Evolutionary conservation across 1,140 invertebrate species (phyloP).

Genomic region (Rhizoglyphus robini): DNA sequence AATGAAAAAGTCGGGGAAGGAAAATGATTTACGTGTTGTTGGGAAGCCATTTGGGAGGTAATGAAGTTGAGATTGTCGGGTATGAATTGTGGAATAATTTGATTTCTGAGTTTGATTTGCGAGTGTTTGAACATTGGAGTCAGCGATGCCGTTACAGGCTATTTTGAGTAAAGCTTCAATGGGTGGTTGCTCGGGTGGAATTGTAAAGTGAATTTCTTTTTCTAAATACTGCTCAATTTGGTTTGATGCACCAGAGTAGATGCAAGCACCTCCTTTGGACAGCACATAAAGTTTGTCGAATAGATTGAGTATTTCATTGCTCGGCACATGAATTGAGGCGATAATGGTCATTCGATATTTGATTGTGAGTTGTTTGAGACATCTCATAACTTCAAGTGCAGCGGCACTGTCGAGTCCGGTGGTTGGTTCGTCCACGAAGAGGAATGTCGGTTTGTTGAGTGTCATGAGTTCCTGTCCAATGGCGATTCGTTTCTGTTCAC

Average conservation of each 20-base stretch:
- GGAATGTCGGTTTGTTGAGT: not conserved
- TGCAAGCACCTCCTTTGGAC: conserved; percentile 25
- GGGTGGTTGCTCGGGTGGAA: not conserved
- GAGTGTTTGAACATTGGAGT: not conserved
- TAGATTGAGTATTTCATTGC: conserved; percentile 19
- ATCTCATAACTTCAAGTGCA: not conserved
- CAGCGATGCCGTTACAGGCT: not conserved
- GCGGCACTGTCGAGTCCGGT: conserved; percentile 17
- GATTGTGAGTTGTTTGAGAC: not conserved
- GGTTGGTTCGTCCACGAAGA: conserved; percentile 21
- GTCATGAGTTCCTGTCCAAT: conserved; percentile 18
- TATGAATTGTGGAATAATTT: not conserved
- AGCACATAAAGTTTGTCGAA: conserved; percentile 21
- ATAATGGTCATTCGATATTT: conserved; percentile 18
- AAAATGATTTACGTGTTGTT: not conserved
- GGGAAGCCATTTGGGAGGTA: not conserved
- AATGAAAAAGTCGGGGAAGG: not conserved
- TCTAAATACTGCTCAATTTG: conserved; percentile 7
- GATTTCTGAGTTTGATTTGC: not conserved
- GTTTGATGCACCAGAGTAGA: conserved; percentile 28
- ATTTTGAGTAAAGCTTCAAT: not conserved
- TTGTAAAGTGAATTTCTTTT: not conserved
- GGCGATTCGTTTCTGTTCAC: conserved; percentile 16
- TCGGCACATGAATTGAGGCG: conserved; percentile 22
- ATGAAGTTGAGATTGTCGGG: not conserved